These are phyloP conservation scores for Oenanthe melanoleuca DNA, from an alignment of 2,113 vertebrate genomes.

Conservation along the genomic window DNA sequence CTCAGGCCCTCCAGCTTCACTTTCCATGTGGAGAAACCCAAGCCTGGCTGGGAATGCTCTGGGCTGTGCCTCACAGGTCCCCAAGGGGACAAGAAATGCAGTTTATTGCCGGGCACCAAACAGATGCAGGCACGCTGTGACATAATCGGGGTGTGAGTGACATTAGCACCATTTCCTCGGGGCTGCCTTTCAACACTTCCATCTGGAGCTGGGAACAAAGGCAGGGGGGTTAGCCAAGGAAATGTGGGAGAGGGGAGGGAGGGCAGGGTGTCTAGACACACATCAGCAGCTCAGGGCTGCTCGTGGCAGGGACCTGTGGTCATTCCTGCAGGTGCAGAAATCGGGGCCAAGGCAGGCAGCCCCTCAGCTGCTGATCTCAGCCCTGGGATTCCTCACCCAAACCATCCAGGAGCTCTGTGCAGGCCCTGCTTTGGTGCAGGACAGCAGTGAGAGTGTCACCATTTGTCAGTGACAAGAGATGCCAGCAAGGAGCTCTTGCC, in stretches of 20 bases:
- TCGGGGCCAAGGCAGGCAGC: accelerated
- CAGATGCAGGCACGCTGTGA: not conserved
- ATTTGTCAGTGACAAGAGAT: accelerated
- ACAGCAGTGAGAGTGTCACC: not conserved
- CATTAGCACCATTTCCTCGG: not conserved
- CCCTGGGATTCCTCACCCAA: not conserved
- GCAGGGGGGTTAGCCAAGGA: not conserved
- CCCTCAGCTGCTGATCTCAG: not conserved
- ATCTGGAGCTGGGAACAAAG: not conserved
- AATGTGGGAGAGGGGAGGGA: not conserved
- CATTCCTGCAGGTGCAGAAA: not conserved
- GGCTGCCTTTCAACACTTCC: not conserved
- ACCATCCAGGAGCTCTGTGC: not conserved
- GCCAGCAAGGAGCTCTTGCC: not conserved
- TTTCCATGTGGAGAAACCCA: not conserved
- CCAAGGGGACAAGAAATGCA: not conserved
- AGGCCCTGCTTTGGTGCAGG: not conserved
- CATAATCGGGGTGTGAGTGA: not conserved
- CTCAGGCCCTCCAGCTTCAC: not conserved
- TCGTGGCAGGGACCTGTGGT: accelerated
- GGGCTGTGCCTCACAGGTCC: not conserved
- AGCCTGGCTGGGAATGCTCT: not conserved
- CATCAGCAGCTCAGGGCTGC: not conserved
- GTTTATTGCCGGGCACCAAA: not conserved
- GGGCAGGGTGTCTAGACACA: not conserved